These are phyloP conservation scores for Ceryle rudis DNA, from an alignment of 2,797 vertebrate species.

Conservation along the genomic window DNA sequence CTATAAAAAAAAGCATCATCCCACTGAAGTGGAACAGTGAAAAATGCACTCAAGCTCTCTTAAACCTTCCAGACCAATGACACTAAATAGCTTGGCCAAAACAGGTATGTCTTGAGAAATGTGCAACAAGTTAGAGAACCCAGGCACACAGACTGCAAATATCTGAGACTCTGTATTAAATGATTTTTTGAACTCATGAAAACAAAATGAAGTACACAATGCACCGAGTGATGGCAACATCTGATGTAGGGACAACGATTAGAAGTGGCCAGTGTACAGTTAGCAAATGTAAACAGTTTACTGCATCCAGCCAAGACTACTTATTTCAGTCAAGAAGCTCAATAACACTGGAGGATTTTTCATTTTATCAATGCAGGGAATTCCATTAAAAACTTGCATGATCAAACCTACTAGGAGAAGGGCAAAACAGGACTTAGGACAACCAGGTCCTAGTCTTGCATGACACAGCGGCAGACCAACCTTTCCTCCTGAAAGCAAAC, in stretches of 20 bases:
- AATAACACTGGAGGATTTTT: background rate
- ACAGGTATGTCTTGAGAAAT: background rate
- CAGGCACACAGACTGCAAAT: background rate
- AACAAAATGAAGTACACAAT: constrained; percentile 65
- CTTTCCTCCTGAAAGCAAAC: background rate
- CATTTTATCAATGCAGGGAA: background rate
- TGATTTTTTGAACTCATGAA: constrained; percentile 22
- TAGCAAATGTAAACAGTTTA: background rate
- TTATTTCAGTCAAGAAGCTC: background rate
- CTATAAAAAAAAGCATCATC: background rate
- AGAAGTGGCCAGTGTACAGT: background rate
- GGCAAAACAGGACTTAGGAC: background rate
- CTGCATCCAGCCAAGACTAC: background rate
- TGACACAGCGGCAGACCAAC: background rate
- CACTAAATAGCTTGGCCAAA: background rate
- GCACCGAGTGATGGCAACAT: constrained; percentile 55
- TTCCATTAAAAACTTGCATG: background rate
- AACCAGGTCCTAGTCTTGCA: background rate
- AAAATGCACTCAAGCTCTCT: background rate
- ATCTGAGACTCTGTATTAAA: background rate
- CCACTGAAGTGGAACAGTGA: background rate
- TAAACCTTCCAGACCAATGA: background rate
- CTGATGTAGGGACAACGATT: constrained; percentile 6
- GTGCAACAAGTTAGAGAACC: background rate
- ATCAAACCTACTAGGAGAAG: background rate